phyloP scores from a whole-genome alignment of 2,113 vertebrate genomes.

The Antechinus flavipes region DNA sequence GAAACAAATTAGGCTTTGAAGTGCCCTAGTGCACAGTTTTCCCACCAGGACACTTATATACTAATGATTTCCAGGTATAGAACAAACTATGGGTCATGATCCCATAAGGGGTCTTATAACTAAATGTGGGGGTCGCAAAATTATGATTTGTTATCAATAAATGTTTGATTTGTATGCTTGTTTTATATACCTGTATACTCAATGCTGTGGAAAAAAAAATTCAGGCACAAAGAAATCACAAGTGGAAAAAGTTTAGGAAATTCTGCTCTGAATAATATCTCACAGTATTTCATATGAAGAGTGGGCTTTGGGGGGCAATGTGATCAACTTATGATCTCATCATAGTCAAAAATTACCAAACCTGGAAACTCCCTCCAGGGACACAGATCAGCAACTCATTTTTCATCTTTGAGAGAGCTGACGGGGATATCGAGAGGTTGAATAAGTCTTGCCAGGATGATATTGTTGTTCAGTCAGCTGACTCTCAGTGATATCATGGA shows the following conservation, averaged over 20 bases:
- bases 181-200: too few relatives aligned
- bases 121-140: too few relatives aligned
- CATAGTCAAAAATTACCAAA: background rate
- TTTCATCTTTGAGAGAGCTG: background rate
- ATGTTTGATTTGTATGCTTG: too few relatives aligned
- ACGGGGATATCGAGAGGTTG: background rate
- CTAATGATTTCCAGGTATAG: background rate
- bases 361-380: background rate
- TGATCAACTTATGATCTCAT: background rate
- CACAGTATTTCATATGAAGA: background rate
- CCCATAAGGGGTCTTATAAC: too few relatives aligned
- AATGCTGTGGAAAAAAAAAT: too few relatives aligned
- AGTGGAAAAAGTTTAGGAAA: too few relatives aligned
- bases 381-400: background rate
- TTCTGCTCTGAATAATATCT: background rate
- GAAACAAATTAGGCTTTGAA: background rate
- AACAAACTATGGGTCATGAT: too few relatives aligned
- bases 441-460: background rate
- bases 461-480: too few relatives aligned
- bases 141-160: too few relatives aligned
- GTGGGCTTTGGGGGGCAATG: background rate
- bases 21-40: background rate
- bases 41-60: background rate
- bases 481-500: background rate
- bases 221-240: too few relatives aligned